phyloP scores from a whole-genome alignment of 2,113 vertebrate species.

The Arothron firmamentum region DNA sequence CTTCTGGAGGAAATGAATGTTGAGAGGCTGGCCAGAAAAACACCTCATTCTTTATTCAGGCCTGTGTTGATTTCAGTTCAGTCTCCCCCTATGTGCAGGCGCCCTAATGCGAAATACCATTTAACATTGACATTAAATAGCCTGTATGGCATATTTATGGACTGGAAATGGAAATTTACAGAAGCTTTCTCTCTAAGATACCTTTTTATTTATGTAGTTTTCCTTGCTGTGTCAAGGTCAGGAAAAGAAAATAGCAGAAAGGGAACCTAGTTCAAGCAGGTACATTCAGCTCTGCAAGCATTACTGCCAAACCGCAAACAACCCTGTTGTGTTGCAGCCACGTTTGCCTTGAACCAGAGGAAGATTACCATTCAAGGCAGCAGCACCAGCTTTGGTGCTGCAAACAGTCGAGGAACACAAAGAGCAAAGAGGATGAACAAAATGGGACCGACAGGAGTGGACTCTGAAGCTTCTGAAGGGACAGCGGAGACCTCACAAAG shows the following conservation, averaged over 20 bases:
- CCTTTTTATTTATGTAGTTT: neutral
- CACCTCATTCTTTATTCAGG: neutral
- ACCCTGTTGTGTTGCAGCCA: conserved; percentile 44
- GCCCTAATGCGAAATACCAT: neutral
- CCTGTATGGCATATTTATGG: too few relatives aligned
- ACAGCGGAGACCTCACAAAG: conserved; percentile 14
- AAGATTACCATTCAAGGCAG: conserved; percentile 45
- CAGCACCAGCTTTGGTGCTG: conserved; percentile 39
- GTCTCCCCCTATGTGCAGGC: too few relatives aligned
- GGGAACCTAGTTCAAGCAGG: conserved; percentile 14
- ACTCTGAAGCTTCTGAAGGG: conserved; percentile 18
- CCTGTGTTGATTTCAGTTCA: conserved; percentile 1
- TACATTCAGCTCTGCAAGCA: conserved; percentile 29
- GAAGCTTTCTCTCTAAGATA: too few relatives aligned
- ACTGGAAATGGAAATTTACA: too few relatives aligned
- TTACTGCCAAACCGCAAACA: conserved; percentile 42
- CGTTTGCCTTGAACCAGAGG: conserved; percentile 37
- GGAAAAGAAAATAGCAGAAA: conserved; percentile 1
- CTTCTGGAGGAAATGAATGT: conserved; percentile 1
- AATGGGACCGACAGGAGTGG: conserved; percentile 11
- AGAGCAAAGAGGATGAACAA: conserved; percentile 18
- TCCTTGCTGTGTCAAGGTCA: conserved; percentile 15
- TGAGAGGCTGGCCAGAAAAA: conserved; percentile 6
- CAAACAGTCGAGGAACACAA: conserved; percentile 28
- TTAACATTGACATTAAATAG: neutral